Conservation (phyloP, 1,140 invertebrate species). For the Papilio xuthus region DNA sequence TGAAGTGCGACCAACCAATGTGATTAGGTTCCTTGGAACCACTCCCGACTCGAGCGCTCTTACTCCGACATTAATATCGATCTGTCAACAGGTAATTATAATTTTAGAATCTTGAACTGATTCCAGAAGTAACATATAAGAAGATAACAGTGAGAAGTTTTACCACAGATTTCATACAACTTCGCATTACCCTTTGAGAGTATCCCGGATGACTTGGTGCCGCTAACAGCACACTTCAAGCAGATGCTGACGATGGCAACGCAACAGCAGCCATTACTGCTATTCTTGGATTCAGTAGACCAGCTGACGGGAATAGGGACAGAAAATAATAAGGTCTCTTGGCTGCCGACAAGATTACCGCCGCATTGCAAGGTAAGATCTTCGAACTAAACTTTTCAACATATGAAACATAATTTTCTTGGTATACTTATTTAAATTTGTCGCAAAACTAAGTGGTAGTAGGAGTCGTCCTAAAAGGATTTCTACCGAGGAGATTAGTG, state of each 20-base stretch:
- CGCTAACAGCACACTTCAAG: constrained; percentile 97
- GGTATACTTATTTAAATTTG: no score
- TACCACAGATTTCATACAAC: constrained; percentile 94
- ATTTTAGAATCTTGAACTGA: no score
- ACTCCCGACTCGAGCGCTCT: constrained; percentile 98
- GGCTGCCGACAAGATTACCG: constrained; percentile 96
- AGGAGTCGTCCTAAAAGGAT: no score
- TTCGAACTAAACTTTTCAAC: no score
- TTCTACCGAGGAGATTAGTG: no score
- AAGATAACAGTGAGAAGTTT: neutral
- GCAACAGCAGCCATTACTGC: constrained; percentile 90
- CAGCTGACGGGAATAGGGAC: constrained; percentile 95
- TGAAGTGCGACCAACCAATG: constrained; percentile 90
- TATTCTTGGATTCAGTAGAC: constrained; percentile 97
- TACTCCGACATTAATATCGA: constrained; percentile 96
- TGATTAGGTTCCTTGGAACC: constrained; percentile 97
- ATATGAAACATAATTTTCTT: no score
- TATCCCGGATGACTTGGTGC: constrained; percentile 97
- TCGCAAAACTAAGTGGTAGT: no score
- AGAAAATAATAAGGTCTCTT: constrained; percentile 97
- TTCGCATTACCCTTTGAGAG: constrained; percentile 96
- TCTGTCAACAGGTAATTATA: constrained; percentile 93
- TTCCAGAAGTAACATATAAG: no score
- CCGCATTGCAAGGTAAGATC: constrained; percentile 91
- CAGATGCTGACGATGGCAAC: constrained; percentile 92